Evolutionary conservation across 2,113 vertebrate genomes (phyloP).

Genomic region (Calyptomena viridis): DNA sequence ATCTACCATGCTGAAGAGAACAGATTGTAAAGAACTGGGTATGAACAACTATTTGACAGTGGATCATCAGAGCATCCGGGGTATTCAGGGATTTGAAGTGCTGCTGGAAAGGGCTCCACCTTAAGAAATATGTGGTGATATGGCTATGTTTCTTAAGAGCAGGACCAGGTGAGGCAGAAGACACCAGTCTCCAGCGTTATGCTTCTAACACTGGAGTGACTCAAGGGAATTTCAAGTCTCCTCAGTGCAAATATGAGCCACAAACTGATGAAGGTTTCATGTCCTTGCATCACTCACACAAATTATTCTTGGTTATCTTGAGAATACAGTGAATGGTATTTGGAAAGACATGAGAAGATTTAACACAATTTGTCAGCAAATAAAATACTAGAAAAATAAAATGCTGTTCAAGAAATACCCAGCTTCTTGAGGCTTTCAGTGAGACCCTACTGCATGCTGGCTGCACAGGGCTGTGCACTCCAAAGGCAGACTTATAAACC

Average conservation of each 20-base stretch:
- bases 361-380: neutral
- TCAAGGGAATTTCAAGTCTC: neutral
- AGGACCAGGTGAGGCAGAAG: neutral
- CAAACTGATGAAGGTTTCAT: constrained; percentile 5
- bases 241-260: neutral
- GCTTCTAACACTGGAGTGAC: neutral
- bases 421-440: neutral
- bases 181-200: neutral
- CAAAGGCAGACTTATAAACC: neutral
- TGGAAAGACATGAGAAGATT: neutral
- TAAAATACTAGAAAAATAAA: neutral
- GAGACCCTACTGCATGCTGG: neutral
- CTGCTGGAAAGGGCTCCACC: neutral
- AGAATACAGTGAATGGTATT: neutral
- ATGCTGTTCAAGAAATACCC: neutral
- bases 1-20: neutral
- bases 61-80: neutral
- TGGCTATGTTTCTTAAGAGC: neutral
- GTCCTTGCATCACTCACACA: constrained; percentile 22
- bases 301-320: neutral
- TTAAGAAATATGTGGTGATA: neutral
- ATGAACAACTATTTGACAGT: neutral
- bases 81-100: neutral
- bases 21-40: neutral
- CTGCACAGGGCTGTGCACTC: neutral